Evolutionary conservation across 2,888 invertebrate genomes (phyloP).

Genomic region (Nephrotoma flavescens): DNA sequence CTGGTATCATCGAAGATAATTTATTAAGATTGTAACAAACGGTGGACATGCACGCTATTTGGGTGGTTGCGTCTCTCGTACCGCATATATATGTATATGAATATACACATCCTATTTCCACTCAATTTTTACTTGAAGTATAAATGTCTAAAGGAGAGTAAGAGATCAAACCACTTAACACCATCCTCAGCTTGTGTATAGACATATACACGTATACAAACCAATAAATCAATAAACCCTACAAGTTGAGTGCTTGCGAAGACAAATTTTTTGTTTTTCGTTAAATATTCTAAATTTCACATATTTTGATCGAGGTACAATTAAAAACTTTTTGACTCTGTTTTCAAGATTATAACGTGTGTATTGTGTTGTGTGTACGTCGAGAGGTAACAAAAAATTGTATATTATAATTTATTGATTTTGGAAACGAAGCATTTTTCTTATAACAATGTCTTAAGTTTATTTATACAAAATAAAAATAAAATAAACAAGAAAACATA

Average conservation of each 20-base stretch:
- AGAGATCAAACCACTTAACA: not conserved
- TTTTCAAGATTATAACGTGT: not conserved
- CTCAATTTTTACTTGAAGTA: not conserved
- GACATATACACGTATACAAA: not conserved
- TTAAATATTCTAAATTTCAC: not conserved
- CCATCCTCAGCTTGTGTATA: not conserved
- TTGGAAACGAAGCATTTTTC: not conserved
- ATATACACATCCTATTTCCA: too few species aligned
- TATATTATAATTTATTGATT: not conserved
- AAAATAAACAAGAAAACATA: not conserved
- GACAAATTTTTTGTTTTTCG: not conserved
- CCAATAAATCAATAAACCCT: not conserved
- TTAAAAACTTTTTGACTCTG: not conserved
- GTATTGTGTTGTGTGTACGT: too few species aligned
- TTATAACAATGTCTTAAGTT: not conserved
- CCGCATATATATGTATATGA: not conserved
- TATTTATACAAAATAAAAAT: not conserved
- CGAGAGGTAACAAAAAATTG: not conserved
- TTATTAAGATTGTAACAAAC: not conserved
- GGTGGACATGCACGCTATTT: not conserved
- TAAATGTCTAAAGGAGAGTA: not conserved
- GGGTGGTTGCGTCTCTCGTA: not conserved
- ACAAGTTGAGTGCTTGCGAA: not conserved
- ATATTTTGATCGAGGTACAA: not conserved
- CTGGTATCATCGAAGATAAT: not conserved